These are phyloP conservation scores for Macroglossus sobrinus DNA, from an alignment of 2,113 vertebrate genomes.

Conservation along the genomic window DNA sequence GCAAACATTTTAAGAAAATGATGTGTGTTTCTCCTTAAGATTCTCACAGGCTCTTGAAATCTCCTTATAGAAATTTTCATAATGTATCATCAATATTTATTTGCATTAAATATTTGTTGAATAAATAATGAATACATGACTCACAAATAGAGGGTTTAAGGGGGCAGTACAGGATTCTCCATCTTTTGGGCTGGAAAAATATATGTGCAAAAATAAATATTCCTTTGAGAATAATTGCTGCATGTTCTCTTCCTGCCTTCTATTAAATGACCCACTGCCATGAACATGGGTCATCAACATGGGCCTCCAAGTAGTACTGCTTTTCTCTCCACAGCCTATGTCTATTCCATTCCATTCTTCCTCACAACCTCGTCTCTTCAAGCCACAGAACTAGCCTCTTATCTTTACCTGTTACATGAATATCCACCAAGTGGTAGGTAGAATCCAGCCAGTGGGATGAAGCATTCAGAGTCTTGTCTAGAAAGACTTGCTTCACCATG, in stretches of 20 bases:
- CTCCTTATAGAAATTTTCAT: not conserved
- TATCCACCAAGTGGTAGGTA: slow-evolving; percentile 71
- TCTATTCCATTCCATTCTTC: not conserved
- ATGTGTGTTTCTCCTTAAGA: not conserved
- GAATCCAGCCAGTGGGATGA: slow-evolving; percentile 72
- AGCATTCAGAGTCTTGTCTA: slow-evolving; percentile 57
- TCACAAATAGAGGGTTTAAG: not conserved
- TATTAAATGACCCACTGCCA: not conserved
- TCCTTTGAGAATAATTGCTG: not conserved
- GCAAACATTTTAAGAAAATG: not conserved
- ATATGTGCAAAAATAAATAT: not conserved
- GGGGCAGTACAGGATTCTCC: not conserved
- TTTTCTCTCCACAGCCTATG: not conserved
- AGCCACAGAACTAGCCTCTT: not conserved
- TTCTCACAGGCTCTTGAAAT: not conserved
- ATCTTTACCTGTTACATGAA: slow-evolving; percentile 73
- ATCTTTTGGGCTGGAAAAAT: not conserved
- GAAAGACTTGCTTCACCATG: slow-evolving; percentile 72
- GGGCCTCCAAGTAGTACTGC: not conserved
- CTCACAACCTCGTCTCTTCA: not conserved
- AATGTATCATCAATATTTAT: not conserved
- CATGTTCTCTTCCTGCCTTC: not conserved
- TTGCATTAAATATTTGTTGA: not conserved
- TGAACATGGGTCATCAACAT: not conserved
- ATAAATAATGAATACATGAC: not conserved